These are phyloP conservation scores for Lytechinus pictus DNA, from an alignment of 35 echinoderm and acorn worm species.

Conservation along the genomic window DNA sequence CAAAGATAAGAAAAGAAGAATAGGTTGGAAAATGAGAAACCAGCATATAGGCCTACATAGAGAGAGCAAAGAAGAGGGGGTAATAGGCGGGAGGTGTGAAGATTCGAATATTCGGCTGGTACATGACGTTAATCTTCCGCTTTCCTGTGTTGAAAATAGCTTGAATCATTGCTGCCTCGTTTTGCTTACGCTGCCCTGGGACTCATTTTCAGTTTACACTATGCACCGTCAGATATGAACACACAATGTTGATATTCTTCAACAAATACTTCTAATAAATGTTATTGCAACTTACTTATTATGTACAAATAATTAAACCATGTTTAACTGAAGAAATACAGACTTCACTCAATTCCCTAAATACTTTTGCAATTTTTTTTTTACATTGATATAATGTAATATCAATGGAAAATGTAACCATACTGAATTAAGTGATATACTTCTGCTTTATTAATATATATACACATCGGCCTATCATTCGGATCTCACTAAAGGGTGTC, in stretches of 20 bases:
- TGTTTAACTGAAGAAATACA: too few species aligned
- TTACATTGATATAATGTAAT: too few species aligned
- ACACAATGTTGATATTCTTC: too few species aligned
- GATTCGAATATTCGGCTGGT: too few species aligned
- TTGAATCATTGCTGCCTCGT: not conserved
- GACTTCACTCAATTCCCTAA: too few species aligned
- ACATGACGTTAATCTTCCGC: not conserved
- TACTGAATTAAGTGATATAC: too few species aligned
- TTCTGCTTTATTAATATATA: too few species aligned
- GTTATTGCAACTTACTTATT: not conserved
- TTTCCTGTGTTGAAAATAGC: conserved; percentile 2
- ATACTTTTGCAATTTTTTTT: too few species aligned
- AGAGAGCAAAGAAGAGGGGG: not conserved
- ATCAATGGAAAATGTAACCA: too few species aligned
- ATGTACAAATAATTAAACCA: too few species aligned
- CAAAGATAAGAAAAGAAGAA: not conserved
- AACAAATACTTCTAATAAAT: too few species aligned
- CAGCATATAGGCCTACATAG: too few species aligned
- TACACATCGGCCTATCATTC: not conserved
- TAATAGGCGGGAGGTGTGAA: not conserved
- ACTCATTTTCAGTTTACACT: not conserved
- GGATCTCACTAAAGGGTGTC: not conserved
- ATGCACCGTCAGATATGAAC: not conserved
- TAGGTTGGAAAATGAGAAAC: not conserved
- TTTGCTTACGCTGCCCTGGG: not conserved